phyloP scores from a whole-genome alignment of 2,797 vertebrate genomes.

The Acridotheres tristis region DNA sequence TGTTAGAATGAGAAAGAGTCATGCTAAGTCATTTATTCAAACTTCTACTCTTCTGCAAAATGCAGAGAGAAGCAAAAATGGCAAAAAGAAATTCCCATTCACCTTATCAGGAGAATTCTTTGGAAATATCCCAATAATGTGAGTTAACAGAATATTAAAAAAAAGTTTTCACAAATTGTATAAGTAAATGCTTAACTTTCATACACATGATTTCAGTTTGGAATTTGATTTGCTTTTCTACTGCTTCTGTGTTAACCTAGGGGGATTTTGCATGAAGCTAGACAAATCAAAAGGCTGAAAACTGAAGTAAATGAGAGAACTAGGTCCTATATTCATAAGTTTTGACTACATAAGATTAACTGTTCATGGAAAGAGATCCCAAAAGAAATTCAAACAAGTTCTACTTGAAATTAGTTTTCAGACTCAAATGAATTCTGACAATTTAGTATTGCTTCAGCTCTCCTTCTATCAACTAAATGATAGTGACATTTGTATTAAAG shows the following conservation, averaged over 20 bases:
- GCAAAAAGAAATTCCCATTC: neutral
- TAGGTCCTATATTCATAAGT: neutral
- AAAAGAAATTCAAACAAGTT: conserved; percentile 7
- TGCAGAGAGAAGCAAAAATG: neutral
- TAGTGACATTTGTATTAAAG: conserved; percentile 42
- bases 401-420: conserved; percentile 38
- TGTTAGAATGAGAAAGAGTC: neutral
- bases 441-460: conserved; percentile 13
- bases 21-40: neutral
- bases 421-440: conserved; percentile 28
- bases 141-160: neutral
- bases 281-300: neutral
- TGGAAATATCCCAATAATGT: neutral
- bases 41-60: neutral
- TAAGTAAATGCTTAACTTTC: neutral
- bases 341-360: neutral
- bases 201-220: neutral
- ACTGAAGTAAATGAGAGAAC: neutral
- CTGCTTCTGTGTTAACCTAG: neutral
- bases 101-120: neutral
- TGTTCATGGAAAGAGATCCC: neutral
- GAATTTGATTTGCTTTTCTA: neutral
- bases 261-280: neutral
- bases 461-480: conserved; percentile 1
- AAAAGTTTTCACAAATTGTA: neutral